Percentiles rank a stretch among this genome's conserved stretches.
Evolutionary conservation across 2,888 invertebrate genomes (phyloP).

Genomic region (Eucriotettix oculatus): DNA sequence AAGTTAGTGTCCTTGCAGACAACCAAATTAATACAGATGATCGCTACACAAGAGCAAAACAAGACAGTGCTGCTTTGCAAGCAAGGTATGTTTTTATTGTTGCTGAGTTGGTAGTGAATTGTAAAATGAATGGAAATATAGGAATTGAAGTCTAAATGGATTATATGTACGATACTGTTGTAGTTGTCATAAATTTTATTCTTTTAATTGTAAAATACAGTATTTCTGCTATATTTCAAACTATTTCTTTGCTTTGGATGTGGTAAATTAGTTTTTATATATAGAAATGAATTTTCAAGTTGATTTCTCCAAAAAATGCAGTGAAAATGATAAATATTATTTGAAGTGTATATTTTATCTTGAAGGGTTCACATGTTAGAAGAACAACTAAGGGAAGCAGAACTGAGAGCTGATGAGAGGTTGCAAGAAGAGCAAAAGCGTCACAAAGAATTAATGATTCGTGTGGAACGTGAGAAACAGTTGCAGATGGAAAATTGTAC

Average conservation of each 20-base stretch:
- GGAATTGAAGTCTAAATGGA: too few species aligned
- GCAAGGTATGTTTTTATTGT: conserved; percentile 30
- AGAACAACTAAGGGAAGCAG: conserved; percentile 71
- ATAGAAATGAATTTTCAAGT: too few species aligned
- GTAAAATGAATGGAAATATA: too few species aligned
- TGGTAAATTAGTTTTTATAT: too few species aligned
- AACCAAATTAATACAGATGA: conserved; percentile 77
- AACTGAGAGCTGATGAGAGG: conserved; percentile 55
- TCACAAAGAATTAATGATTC: conserved; percentile 62
- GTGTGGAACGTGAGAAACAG: conserved; percentile 71
- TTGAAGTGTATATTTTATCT: neutral
- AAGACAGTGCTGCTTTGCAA: conserved; percentile 83
- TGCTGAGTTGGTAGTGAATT: too few species aligned
- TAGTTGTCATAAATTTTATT: too few species aligned
- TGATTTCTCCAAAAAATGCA: too few species aligned
- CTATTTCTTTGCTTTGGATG: too few species aligned
- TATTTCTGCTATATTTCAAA: too few species aligned
- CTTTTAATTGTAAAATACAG: too few species aligned
- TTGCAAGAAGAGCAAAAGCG: conserved; percentile 69
- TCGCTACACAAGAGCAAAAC: conserved; percentile 74
- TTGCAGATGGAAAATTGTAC: conserved; percentile 59
- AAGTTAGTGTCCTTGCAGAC: conserved; percentile 77
- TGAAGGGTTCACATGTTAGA: conserved; percentile 75
- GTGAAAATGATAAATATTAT: too few species aligned
- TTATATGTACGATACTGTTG: too few species aligned